Base-by-base conservation (phyloP, 1,140 invertebrate species). In the Brachionus rotundiformis region DNA sequence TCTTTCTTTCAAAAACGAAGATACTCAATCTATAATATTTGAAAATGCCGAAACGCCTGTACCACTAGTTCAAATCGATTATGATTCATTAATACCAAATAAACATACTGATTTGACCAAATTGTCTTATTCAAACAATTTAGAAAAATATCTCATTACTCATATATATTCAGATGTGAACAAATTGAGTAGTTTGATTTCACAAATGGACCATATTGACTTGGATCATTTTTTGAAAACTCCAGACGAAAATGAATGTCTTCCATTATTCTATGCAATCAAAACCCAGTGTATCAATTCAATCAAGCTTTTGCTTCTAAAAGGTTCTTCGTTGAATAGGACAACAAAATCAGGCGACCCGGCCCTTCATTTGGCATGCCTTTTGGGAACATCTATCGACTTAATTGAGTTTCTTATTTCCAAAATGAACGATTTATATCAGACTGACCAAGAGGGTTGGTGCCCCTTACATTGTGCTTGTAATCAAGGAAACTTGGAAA, bases 391-490 rank as follows among this genome's bases (percentile, higher is more conserved):
- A n/a, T 29, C 44, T 0, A 5, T 59, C 23, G 47, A 19, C 6
- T 4, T 63, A 33, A 4, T 79, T 13, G 76, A 79, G 41, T 63
- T 59, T 79, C 36, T 79, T 19, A 7, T 79, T 2, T 59, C 44
- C 1, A 19, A 23, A 59, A 54, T 11, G 2, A 27, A 63, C 11
- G 29, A 79, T 33, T 59, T 59, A 1, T 79, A 54, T 19, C 27
- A 39, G 33, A 79, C n/a, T 59, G 76, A 79, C 54, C 76, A 79
- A 79, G 76, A 79, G 25, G 76, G 76, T 25, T 79, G 76, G 76
- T 39, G 33, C 23, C 8, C 19, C 2, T 19, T 79, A 19, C 76
- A 79, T 39, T 79, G 76, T 59, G 76, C 76, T 36, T 79, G 76
- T n/a, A 79, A 79, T 61, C 76, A 79, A 31, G 76, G 76, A 16